Conservation (phyloP, 2,888 invertebrate species). For the Himalopsyche japonica region DNA sequence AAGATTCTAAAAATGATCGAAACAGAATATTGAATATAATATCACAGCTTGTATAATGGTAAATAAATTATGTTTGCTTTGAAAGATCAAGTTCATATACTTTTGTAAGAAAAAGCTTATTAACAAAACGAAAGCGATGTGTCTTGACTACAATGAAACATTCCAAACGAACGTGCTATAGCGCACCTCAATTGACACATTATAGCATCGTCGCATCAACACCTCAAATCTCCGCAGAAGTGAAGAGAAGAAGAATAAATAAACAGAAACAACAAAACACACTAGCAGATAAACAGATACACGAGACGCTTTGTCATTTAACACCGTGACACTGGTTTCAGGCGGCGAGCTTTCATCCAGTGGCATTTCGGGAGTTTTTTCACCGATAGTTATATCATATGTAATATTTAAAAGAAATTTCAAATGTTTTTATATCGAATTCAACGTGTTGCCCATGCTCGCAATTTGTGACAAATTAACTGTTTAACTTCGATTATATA, state of each 20-base stretch:
- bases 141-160: background rate
- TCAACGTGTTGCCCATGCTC: no score
- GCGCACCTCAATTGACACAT: background rate
- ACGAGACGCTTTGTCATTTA: background rate
- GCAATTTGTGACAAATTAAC: no score
- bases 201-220: background rate
- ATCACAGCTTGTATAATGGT: background rate
- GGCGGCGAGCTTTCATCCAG: background rate
- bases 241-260: background rate
- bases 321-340: background rate
- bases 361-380: background rate
- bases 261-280: background rate
- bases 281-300: background rate
- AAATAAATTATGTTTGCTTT: background rate
- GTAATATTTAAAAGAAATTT: no score
- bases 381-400: no score
- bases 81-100: background rate
- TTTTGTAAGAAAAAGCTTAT: background rate
- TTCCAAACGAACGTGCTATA: background rate
- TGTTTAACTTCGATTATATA: no score
- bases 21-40: no score
- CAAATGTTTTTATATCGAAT: no score
- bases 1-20: no score
- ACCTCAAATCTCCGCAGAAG: background rate
- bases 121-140: background rate